Evolutionary conservation across 2,797 vertebrate genomes (phyloP).

Genomic region (Onychomys leucogaster): DNA sequence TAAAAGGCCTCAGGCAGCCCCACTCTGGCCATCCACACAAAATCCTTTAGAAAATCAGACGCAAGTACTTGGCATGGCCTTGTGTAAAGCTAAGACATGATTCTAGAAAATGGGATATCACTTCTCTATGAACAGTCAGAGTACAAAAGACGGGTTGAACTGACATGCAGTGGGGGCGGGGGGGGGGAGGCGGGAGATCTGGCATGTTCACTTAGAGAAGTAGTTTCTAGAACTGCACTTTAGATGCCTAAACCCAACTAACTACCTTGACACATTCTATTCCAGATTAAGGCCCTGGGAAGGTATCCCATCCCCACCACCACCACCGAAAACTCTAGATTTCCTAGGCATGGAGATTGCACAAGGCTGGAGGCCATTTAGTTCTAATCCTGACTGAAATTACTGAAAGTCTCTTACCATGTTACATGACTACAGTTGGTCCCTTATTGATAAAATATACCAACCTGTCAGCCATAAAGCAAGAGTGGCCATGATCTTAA

Average conservation of each 20-base stretch:
- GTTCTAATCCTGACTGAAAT: background rate
- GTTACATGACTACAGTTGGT: background rate
- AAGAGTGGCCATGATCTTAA: background rate
- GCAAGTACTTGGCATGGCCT: background rate
- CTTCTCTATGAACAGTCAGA: background rate
- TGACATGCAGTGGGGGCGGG: too few relatives aligned
- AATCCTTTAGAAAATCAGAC: background rate
- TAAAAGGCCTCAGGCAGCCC: background rate
- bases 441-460: background rate
- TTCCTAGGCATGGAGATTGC: background rate
- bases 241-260: background rate
- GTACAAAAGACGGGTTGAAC: background rate
- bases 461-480: background rate
- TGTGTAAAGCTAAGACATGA: background rate
- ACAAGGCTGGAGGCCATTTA: too few relatives aligned
- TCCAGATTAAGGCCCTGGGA: background rate
- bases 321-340: background rate
- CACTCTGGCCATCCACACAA: accelerated
- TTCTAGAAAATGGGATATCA: background rate
- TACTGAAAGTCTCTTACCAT: background rate
- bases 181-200: too few relatives aligned
- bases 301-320: background rate
- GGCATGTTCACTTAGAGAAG: background rate
- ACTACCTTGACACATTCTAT: background rate
- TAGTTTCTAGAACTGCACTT: background rate